A percentile compares a stretch with the other conserved stretches of the same genome.
phyloP scores from a whole-genome alignment of 2,797 vertebrate genomes.

The Darevskia mixta region DNA sequence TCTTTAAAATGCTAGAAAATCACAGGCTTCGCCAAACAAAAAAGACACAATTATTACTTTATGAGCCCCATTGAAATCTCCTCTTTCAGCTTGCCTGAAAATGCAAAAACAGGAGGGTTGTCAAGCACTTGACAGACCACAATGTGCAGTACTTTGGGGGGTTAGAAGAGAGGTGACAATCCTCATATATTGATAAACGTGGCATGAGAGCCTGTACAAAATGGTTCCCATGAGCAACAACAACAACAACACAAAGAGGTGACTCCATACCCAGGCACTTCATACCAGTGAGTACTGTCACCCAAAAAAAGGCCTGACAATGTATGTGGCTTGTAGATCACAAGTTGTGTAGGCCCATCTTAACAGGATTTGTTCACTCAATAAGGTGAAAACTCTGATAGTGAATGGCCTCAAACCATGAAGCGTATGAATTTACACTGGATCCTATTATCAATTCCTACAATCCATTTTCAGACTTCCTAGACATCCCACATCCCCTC shows the following conservation, averaged over 20 bases:
- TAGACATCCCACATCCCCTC: slow-evolving; percentile 22
- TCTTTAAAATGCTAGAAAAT: slow-evolving; percentile 66
- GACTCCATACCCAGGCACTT: too few species aligned
- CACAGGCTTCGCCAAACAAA: slow-evolving; percentile 38
- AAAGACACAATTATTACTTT: neutral
- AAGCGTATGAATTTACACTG: neutral
- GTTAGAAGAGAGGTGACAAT: too few species aligned
- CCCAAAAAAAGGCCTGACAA: too few species aligned
- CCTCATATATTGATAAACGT: too few species aligned
- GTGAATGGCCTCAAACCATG: neutral
- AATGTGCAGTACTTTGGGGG: too few species aligned
- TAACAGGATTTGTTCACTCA: neutral
- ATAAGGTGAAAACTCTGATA: neutral
- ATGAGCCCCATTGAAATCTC: neutral
- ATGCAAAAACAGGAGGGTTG: slow-evolving; percentile 9
- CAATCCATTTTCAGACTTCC: slow-evolving; percentile 52
- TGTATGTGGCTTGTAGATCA: neutral
- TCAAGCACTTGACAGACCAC: neutral
- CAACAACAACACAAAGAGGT: too few species aligned
- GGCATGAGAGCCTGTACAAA: too few species aligned
- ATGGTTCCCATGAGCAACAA: too few species aligned
- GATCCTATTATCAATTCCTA: slow-evolving; percentile 1
- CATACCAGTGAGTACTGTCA: too few species aligned
- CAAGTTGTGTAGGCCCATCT: neutral
- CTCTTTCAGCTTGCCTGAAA: neutral